Conservation (phyloP, 2,797 vertebrate species). For the Hippopotamyrus pictus region DNA sequence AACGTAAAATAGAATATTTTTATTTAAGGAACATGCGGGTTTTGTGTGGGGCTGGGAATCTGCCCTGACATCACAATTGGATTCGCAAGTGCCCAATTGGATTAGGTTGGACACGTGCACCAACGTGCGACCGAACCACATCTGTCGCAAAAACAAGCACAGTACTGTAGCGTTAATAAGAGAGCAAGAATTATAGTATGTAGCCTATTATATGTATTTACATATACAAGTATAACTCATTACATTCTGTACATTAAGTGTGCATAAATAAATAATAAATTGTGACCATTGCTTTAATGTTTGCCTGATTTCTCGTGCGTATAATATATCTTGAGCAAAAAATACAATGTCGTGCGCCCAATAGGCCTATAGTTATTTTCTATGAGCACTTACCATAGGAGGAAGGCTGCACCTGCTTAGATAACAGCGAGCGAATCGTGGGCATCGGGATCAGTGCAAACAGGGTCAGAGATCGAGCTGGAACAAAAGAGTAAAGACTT, state of each 20-base stretch:
- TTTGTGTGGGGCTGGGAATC: not conserved
- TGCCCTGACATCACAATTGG: not conserved
- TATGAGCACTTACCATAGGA: constrained; percentile 68
- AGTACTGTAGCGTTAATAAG: not conserved
- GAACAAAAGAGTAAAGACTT: constrained; percentile 30
- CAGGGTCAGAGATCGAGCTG: constrained; percentile 78
- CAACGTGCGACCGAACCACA: not conserved
- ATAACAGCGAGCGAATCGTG: constrained; percentile 83
- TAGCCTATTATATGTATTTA: not conserved
- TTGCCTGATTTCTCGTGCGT: not conserved
- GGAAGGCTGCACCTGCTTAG: constrained; percentile 74
- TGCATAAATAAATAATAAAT: not conserved
- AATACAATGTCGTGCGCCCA: not conserved
- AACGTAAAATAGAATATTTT: not conserved
- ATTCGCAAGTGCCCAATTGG: not conserved
- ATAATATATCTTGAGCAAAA: not conserved
- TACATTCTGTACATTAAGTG: not conserved
- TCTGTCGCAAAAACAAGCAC: not conserved
- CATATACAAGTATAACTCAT: not conserved
- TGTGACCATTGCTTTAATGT: not conserved
- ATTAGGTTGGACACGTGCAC: not conserved
- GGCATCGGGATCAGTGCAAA: constrained; percentile 87
- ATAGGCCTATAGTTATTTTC: not conserved
- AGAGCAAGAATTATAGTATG: not conserved
- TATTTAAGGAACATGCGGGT: not conserved